These are phyloP conservation scores for Onthophagus taurus DNA, from an alignment of 1,140 invertebrate genomes.

Conservation along the genomic window DNA sequence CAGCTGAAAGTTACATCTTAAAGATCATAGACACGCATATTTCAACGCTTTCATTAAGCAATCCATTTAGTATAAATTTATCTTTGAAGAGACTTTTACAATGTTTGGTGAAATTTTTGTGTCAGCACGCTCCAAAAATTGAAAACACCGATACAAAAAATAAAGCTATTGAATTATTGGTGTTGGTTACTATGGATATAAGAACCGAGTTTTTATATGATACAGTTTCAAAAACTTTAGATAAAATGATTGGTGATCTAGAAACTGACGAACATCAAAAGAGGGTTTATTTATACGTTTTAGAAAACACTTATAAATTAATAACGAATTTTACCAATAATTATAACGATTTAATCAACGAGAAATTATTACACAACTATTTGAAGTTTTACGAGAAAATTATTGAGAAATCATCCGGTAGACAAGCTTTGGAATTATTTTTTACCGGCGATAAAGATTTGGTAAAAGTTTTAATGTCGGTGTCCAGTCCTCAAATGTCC, in stretches of 20 bases:
- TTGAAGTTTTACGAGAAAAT: slow-evolving; percentile 76
- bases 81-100: slow-evolving; percentile 59
- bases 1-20: slow-evolving; percentile 69
- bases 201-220: slow-evolving; percentile 66
- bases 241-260: slow-evolving; percentile 55
- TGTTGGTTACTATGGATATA: slow-evolving; percentile 64
- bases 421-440: slow-evolving; percentile 71
- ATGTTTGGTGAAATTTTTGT: slow-evolving; percentile 56
- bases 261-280: slow-evolving; percentile 53
- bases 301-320: slow-evolving; percentile 60
- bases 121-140: slow-evolving; percentile 52
- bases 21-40: slow-evolving; percentile 49
- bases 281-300: slow-evolving; percentile 52
- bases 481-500: slow-evolving; percentile 55
- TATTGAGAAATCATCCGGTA: slow-evolving; percentile 67
- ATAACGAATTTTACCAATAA: slow-evolving; percentile 45
- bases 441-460: slow-evolving; percentile 56
- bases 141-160: slow-evolving; percentile 38
- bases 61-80: slow-evolving; percentile 52
- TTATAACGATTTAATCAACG: slow-evolving; percentile 48
- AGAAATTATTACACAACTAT: slow-evolving; percentile 59
- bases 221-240: slow-evolving; percentile 49
- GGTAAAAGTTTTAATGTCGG: slow-evolving; percentile 63
- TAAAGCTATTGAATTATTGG: slow-evolving; percentile 46
- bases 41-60: slow-evolving; percentile 46